A percentile compares a stretch with the other conserved stretches of the same genome.
Evolutionary conservation across 2,113 vertebrate species (phyloP).

Genomic region (Urocolius indicus): DNA sequence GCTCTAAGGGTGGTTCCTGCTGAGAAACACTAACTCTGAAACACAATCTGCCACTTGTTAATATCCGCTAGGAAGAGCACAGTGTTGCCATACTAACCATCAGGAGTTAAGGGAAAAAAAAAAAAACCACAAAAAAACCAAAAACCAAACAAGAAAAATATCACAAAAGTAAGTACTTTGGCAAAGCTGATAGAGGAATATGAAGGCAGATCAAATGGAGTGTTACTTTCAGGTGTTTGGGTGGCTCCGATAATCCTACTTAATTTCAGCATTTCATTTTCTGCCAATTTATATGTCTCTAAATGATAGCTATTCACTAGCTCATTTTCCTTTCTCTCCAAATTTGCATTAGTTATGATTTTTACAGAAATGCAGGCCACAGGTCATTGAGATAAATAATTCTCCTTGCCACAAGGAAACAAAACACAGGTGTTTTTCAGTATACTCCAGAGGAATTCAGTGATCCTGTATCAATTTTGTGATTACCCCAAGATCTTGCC

Average conservation of each 20-base stretch:
- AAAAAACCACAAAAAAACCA: not conserved
- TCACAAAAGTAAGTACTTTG: not conserved
- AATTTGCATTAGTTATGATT: not conserved
- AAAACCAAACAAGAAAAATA: too few relatives aligned
- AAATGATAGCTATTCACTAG: not conserved
- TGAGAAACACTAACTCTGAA: constrained; percentile 5
- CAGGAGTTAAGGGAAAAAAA: not conserved
- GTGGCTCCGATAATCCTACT: not conserved
- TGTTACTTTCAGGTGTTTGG: not conserved
- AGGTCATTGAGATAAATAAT: not conserved
- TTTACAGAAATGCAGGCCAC: not conserved
- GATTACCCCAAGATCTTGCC: not conserved
- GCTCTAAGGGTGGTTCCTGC: not conserved
- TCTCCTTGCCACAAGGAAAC: not conserved
- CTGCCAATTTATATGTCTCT: not conserved
- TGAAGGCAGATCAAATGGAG: not conserved
- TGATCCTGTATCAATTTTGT: not conserved
- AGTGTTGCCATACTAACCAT: not conserved
- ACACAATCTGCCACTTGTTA: not conserved
- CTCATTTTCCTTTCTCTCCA: not conserved
- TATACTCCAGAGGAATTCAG: not conserved
- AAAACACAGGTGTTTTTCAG: not conserved
- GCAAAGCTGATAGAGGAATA: not conserved
- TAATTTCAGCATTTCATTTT: not conserved
- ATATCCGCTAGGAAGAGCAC: not conserved